Base-by-base conservation (phyloP, 2,888 invertebrate genomes). In the Melangyna quadrimaculata region DNA sequence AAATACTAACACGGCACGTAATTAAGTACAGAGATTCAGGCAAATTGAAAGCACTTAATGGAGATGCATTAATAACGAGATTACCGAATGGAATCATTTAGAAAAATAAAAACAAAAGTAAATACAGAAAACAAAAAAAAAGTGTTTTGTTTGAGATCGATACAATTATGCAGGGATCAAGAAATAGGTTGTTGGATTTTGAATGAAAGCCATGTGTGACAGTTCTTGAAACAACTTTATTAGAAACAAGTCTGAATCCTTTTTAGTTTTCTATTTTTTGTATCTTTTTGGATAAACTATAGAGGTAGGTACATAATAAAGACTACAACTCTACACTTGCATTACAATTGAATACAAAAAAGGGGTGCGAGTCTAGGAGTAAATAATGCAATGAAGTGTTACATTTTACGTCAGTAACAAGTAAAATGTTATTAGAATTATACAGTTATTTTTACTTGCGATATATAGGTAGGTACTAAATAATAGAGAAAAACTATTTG, bases 31-130 rank as follows among this genome's bases (percentile, higher is more conserved):
- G n/a, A 29, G n/a, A n/a, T 55, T 9, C 32, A 17, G 29, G 17
- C 19, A 32, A 57, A 84, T 79, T 84, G 78, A 84, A 84, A 84
- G 78, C 74, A 84, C 79, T 84, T 79, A 84, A 84, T 79, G 74
- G 17, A 32, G 32, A 57, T 57, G 55, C 55, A 57, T 57, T 32
- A 57, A 32, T 57, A 57, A 57, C 29, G 55, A 57, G 17, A 29
- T 57, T 29, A 17, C n/a, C 55, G 29, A 32, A 57, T 57, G 32
- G 32, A 22, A 14, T 51, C 51, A 7, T 48, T 48, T 22, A 10
- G 22, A 12, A 51, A 14, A 24, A 17, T 32, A 19, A 32, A 57
- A 19, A 57, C 10, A 57, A 29, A 32, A 57, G 4, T 12, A 29
- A 19, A 24, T 24, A n/a, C n/a, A 6, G 51, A 51, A 51, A 51